phyloP scores from a whole-genome alignment of 2,113 vertebrate species.

The Phylloscopus trochiloides region DNA sequence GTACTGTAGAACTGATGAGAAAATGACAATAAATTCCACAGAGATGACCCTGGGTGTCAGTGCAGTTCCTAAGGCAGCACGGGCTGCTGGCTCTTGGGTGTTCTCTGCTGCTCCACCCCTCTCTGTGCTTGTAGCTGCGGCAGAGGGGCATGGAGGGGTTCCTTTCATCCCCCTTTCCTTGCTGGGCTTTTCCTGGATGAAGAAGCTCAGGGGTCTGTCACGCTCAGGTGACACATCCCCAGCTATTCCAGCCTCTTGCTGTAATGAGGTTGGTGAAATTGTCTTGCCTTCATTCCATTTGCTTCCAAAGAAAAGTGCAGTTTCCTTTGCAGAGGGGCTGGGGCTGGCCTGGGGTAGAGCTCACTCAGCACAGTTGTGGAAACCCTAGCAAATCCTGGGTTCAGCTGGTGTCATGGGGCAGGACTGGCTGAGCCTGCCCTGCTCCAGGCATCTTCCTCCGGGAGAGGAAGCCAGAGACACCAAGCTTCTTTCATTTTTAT shows the following conservation, averaged over 20 bases:
- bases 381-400: background rate
- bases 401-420: rapidly evolving
- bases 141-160: background rate
- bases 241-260: background rate
- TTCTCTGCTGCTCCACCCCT: background rate
- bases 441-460: background rate
- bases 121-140: background rate
- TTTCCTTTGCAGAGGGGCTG: background rate
- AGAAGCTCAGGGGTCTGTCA: rapidly evolving
- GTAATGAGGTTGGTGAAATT: background rate
- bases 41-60: background rate
- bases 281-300: background rate
- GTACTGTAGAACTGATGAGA: conserved; percentile 52
- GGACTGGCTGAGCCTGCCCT: background rate
- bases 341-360: background rate
- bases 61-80: background rate
- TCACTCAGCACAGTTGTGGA: rapidly evolving
- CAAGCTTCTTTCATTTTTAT: background rate
- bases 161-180: background rate
- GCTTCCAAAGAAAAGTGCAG: rapidly evolving
- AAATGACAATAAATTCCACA: conserved; percentile 48
- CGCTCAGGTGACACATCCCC: background rate
- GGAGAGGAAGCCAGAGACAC: background rate
- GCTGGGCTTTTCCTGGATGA: background rate
- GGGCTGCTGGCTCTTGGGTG: background rate